These are phyloP conservation scores for Urocitellus parryii DNA, from an alignment of 2,113 vertebrate species.

Conservation along the genomic window DNA sequence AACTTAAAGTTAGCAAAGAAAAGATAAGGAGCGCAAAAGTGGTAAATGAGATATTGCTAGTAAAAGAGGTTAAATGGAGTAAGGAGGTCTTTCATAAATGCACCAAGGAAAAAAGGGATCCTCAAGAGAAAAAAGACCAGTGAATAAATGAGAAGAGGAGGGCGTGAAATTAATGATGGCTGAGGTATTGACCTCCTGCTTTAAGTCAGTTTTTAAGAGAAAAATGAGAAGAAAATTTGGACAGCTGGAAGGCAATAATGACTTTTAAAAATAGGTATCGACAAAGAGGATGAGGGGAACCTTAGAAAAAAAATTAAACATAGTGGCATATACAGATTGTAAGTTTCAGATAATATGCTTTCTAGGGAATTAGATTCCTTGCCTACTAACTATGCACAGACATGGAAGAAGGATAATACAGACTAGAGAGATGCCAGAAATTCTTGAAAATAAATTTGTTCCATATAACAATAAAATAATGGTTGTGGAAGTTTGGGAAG, in stretches of 20 bases:
- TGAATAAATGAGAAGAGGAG: conserved; percentile 74
- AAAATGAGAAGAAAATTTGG: conserved; percentile 78
- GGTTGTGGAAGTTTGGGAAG: not conserved
- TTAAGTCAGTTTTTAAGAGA: conserved; percentile 77
- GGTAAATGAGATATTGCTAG: conserved; percentile 74
- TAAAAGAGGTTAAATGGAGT: conserved; percentile 72
- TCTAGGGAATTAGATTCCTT: conserved; percentile 60
- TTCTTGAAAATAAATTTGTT: conserved; percentile 45
- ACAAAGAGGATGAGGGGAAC: conserved; percentile 67
- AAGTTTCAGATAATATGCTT: conserved; percentile 68
- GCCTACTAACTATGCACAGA: conserved; percentile 27
- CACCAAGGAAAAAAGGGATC: conserved; percentile 64
- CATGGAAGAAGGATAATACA: conserved; percentile 18
- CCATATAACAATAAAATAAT: conserved; percentile 18
- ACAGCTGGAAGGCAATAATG: conserved; percentile 76
- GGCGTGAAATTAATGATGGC: conserved; percentile 77
- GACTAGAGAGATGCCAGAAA: conserved; percentile 25
- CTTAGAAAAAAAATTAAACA: conserved; percentile 75
- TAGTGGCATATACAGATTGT: conserved; percentile 67
- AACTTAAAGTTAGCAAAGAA: conserved; percentile 70
- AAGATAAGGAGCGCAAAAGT: conserved; percentile 63
- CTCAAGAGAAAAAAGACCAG: conserved; percentile 63
- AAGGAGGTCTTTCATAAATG: conserved; percentile 75
- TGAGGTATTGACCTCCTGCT: conserved; percentile 77
- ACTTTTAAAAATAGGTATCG: conserved; percentile 79